A percentile compares a stretch with the other conserved stretches of the same genome.
phyloP scores from a whole-genome alignment of 2,797 vertebrate genomes.

The Calcarius lapponicus region DNA sequence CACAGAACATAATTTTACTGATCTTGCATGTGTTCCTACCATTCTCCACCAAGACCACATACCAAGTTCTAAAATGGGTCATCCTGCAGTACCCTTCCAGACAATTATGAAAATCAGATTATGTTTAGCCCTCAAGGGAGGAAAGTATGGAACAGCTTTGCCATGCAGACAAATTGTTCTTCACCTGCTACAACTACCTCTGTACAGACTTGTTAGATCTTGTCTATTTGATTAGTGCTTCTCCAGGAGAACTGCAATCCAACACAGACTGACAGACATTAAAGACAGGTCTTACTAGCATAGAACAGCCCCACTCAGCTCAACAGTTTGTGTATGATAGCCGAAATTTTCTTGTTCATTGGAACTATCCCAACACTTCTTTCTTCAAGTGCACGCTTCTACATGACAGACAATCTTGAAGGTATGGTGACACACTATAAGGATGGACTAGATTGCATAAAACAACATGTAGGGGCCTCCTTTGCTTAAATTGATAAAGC shows the following conservation, averaged over 20 bases:
- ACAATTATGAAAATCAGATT: neutral
- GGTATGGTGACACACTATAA: fast-evolving
- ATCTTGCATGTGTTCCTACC: neutral
- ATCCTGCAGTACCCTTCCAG: neutral
- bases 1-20: neutral
- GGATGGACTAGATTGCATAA: neutral
- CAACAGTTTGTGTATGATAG: neutral
- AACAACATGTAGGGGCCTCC: neutral
- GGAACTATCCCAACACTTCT: neutral
- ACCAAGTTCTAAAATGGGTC: neutral
- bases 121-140: neutral
- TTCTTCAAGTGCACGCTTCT: neutral
- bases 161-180: neutral
- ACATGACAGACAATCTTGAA: neutral
- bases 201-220: neutral
- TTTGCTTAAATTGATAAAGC: neutral
- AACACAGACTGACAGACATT: neutral
- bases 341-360: neutral
- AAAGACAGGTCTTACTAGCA: neutral
- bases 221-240: neutral
- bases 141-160: neutral
- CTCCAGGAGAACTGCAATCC: neutral
- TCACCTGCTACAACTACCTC: neutral
- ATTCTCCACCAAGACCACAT: neutral
- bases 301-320: neutral